Percentiles rank a stretch among this genome's conserved stretches.
Conservation (phyloP, 1,140 invertebrate species). For the Temnothorax longispinosus region DNA sequence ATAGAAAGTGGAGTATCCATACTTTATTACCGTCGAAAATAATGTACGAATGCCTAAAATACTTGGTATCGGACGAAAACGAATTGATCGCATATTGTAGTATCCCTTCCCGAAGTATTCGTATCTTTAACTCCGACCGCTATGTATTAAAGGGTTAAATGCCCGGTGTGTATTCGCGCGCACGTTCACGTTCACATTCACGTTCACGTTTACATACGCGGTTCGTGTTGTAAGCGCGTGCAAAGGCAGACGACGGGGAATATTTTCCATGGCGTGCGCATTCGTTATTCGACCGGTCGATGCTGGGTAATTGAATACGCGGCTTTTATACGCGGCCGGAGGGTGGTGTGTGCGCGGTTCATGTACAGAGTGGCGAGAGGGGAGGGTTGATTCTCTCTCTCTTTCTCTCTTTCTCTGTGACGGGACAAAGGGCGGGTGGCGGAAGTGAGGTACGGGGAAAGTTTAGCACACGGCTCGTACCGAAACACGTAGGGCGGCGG, state of each 20-base stretch:
- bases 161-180: conserved; percentile 9
- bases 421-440: conserved; percentile 34
- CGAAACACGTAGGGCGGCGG: conserved; percentile 41
- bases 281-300: conserved; percentile 78
- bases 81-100: not conserved
- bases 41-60: conserved; percentile 1
- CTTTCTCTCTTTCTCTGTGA: conserved; percentile 18
- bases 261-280: conserved; percentile 77
- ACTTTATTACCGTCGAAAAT: not conserved
- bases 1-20: not conserved
- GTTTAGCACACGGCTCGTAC: conserved; percentile 42
- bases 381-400: conserved; percentile 32
- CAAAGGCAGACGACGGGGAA: conserved; percentile 65
- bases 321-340: conserved; percentile 74
- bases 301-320: conserved; percentile 80
- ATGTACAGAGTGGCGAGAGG: not conserved
- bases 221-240: conserved; percentile 33
- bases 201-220: not conserved
- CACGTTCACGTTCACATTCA: conserved; percentile 6
- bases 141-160: conserved; percentile 21
- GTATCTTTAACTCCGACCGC: not conserved
- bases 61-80: not conserved
- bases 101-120: not conserved
- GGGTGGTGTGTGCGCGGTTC: conserved; percentile 64
- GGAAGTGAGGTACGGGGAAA: not conserved